Evolutionary conservation across 2,888 invertebrate genomes (phyloP).

Genomic region (Rhingia campestris): DNA sequence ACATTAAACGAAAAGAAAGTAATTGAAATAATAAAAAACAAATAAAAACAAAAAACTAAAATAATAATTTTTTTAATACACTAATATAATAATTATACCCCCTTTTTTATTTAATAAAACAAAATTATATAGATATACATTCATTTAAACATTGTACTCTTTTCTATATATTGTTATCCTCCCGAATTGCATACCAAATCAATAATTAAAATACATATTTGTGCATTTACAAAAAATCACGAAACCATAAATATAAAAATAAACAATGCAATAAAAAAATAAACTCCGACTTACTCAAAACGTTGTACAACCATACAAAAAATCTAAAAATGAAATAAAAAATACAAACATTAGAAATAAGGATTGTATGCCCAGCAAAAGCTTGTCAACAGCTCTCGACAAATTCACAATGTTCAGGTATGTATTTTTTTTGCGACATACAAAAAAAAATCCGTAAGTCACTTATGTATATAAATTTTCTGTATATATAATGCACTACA

Average conservation of each 20-base stretch:
- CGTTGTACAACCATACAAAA: slow-evolving; percentile 32
- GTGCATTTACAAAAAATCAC: slow-evolving; percentile 55
- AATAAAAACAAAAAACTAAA: slow-evolving; percentile 16
- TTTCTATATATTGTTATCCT: slow-evolving; percentile 65
- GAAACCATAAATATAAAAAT: slow-evolving; percentile 42
- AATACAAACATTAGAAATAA: slow-evolving; percentile 85
- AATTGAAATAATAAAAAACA: slow-evolving; percentile 1
- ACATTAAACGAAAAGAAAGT: background rate
- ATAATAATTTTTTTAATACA: slow-evolving; percentile 5
- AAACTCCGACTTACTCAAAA: slow-evolving; percentile 35
- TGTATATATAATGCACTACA: slow-evolving; percentile 35
- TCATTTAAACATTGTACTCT: slow-evolving; percentile 52
- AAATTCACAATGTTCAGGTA: slow-evolving; percentile 90
- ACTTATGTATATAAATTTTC: slow-evolving; percentile 25
- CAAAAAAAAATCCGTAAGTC: slow-evolving; percentile 29
- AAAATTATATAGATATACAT: slow-evolving; percentile 23
- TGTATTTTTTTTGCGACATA: slow-evolving; percentile 74
- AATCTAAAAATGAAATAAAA: slow-evolving; percentile 41
- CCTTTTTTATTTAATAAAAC: slow-evolving; percentile 39
- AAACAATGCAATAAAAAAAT: slow-evolving; percentile 49
- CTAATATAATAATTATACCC: slow-evolving; percentile 14
- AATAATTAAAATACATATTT: slow-evolving; percentile 50
- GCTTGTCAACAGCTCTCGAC: slow-evolving; percentile 89
- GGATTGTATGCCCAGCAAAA: slow-evolving; percentile 90
- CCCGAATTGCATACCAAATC: slow-evolving; percentile 60